Evolutionary conservation across 2,888 invertebrate genomes (phyloP).

Genomic region (Teleogryllus oceanicus): DNA sequence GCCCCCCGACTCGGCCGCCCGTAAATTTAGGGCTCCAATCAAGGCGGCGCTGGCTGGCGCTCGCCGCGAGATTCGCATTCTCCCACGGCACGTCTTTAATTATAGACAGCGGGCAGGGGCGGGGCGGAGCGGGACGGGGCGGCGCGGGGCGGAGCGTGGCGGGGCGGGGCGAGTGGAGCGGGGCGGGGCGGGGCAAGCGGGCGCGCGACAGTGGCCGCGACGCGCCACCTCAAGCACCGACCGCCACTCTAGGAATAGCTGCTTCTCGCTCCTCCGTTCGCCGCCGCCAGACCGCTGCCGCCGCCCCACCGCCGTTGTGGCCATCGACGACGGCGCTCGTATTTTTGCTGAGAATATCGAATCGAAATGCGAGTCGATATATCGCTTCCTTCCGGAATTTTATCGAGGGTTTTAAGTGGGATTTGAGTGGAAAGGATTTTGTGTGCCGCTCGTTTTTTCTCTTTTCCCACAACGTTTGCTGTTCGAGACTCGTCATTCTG

Average conservation of each 20-base stretch:
- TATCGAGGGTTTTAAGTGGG: conserved; percentile 18
- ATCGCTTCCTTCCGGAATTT: background rate
- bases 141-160: no score
- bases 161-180: no score
- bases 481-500: background rate
- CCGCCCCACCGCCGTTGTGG: no score
- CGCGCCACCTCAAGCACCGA: no score
- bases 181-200: no score
- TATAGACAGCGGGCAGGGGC: background rate
- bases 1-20: background rate
- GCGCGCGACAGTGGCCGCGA: no score
- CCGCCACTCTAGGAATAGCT: no score
- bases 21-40: background rate
- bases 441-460: background rate
- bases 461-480: background rate
- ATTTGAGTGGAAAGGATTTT: background rate
- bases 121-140: no score
- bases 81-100: conserved; percentile 4
- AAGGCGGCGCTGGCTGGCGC: background rate
- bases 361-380: conserved; percentile 1
- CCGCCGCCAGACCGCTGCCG: no score
- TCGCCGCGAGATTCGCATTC: background rate
- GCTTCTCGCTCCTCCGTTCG: no score
- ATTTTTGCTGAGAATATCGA: background rate
- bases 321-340: background rate